Evolutionary conservation across 92 coral and sea anemone genomes (phyloP), one percentile per base, ranked within the genome.

Genomic region (Heliopora coerulea): DNA sequence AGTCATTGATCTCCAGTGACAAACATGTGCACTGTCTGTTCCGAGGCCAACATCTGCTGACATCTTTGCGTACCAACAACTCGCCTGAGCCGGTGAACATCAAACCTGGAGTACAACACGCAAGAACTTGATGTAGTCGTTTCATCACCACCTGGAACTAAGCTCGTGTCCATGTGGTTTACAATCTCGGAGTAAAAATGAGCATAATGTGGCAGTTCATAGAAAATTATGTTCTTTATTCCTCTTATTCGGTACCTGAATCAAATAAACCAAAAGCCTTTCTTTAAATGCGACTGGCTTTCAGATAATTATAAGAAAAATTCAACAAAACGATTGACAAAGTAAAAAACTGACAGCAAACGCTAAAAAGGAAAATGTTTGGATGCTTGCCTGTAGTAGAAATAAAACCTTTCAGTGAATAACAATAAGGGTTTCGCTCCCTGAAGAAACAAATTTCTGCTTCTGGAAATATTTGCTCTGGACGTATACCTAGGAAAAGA

Each of bases 331-430:
- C n/a, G n/a, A n/a, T n/a, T n/a, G n/a, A n/a, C n/a, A n/a, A n/a
- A n/a, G n/a, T n/a, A n/a, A n/a, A n/a, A n/a, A n/a, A n/a, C n/a
- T n/a, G n/a, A n/a, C n/a, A n/a, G n/a, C n/a, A n/a, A n/a, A n/a
- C n/a, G n/a, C n/a, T n/a, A n/a, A n/a, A n/a, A n/a, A n/a, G n/a
- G n/a, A n/a, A n/a, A n/a, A n/a, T n/a, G n/a, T n/a, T 37, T 10
- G 6, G 11, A 37, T 46, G n/a, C 80, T 42, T 82, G 88, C 98
- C 98, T 88, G 86, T 87, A 93, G 75, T 83, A 90, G 68, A 93
- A 93, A 74, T 93, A 90, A 41, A 93, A 93, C 46, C 98, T 82
- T 72, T 90, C 98, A 0, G 98, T 90, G 85, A 87, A 93, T 32
- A 93, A 72, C 40, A 93, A 80, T 78, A 90, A 83, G 6, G 83